Evolutionary conservation across 1,140 invertebrate genomes (phyloP).

Genomic region (Sesamia nonagrioides): DNA sequence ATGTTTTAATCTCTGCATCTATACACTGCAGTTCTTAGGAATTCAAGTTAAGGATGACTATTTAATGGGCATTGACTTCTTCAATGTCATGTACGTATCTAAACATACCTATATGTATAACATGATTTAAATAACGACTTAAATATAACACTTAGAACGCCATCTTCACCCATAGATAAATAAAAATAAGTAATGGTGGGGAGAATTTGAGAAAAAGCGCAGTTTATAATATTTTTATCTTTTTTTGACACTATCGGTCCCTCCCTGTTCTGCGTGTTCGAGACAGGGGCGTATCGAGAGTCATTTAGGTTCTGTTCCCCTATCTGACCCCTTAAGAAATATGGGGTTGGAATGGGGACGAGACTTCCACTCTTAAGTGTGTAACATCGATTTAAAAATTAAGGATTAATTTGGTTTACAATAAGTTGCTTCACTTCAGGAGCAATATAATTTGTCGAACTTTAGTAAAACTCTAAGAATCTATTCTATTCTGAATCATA

Average conservation of each 20-base stretch:
- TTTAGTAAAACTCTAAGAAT: too few species aligned
- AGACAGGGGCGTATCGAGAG: conserved; percentile 80
- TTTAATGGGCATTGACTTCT: not conserved
- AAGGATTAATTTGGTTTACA: not conserved
- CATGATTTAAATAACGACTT: conserved; percentile 24
- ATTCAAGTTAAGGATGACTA: not conserved
- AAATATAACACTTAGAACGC: conserved; percentile 39
- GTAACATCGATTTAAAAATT: conserved; percentile 17
- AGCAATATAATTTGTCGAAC: not conserved
- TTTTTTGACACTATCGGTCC: conserved; percentile 87
- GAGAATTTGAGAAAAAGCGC: conserved; percentile 70
- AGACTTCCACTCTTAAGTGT: conserved; percentile 14
- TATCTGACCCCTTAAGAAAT: conserved; percentile 68
- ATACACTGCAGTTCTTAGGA: not conserved
- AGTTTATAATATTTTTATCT: conserved; percentile 88
- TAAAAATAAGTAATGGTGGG: conserved; percentile 61
- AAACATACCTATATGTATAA: conserved; percentile 4
- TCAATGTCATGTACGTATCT: not conserved
- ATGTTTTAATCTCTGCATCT: conserved; percentile 14
- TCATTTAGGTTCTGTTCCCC: conserved; percentile 70
- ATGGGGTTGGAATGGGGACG: conserved; percentile 52
- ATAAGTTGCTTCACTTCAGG: not conserved
- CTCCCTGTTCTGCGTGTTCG: conserved; percentile 72
- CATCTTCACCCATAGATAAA: conserved; percentile 55
- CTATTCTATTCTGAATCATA: too few species aligned